A percentile compares a stretch with the other conserved stretches of the same genome.
phyloP scores from a whole-genome alignment of 2,113 vertebrate genomes.

The Arizona elegans region DNA sequence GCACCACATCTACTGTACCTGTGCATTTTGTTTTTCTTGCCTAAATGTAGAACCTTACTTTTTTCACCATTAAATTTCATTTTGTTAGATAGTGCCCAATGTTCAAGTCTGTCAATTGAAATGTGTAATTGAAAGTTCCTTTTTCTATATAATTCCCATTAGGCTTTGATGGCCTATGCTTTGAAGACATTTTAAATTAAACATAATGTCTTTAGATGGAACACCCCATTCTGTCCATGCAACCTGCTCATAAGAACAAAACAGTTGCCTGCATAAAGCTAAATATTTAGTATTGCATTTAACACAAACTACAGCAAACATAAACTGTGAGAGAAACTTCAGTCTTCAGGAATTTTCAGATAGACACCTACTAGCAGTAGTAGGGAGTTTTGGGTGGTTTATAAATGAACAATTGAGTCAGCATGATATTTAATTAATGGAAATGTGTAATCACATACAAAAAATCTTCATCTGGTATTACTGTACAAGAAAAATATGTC shows the following conservation, averaged over 20 bases:
- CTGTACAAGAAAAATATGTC: neutral
- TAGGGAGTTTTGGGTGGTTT: neutral
- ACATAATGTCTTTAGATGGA: neutral
- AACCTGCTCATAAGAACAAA: neutral
- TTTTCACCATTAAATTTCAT: no score
- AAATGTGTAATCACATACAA: neutral
- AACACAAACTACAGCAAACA: neutral
- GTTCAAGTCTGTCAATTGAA: no score
- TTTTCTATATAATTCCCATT: neutral
- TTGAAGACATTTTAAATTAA: neutral
- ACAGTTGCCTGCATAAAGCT: neutral
- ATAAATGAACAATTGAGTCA: neutral
- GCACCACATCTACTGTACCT: no score
- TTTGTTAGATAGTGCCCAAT: no score
- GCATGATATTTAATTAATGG: neutral
- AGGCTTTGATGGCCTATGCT: neutral
- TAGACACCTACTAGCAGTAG: neutral
- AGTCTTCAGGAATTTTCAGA: neutral
- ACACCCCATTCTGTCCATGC: neutral
- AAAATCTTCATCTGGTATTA: neutral
- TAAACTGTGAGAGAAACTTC: neutral
- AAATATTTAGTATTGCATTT: neutral
- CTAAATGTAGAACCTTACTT: no score
- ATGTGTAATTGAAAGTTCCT: neutral
- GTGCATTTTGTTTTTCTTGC: no score